Evolutionary conservation across 2,888 invertebrate species (phyloP).

Genomic region (Urechis unicinctus): DNA sequence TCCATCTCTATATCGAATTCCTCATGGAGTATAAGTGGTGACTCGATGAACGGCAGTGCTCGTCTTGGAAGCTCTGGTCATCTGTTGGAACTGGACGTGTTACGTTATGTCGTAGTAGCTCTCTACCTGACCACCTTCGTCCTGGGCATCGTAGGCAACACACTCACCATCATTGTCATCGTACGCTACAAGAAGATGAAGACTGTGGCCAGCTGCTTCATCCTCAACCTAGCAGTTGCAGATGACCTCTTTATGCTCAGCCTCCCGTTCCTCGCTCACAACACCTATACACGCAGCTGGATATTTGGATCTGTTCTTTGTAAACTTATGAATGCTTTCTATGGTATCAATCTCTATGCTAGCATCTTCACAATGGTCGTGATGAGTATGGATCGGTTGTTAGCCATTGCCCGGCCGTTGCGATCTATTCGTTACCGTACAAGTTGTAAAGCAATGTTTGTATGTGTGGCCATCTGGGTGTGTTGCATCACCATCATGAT

Average conservation of each 20-base stretch:
- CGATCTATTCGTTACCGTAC: constrained; percentile 17
- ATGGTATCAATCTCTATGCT: constrained; percentile 19
- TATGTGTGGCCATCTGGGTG: constrained; percentile 15
- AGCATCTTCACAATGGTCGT: constrained; percentile 20
- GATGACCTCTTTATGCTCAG: constrained; percentile 19
- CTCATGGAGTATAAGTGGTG: no score
- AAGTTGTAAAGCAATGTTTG: constrained; percentile 11
- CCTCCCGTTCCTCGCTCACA: constrained; percentile 17
- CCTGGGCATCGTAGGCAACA: constrained; percentile 16
- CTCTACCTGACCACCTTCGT: constrained; percentile 17
- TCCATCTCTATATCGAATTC: no score
- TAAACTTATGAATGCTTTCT: constrained; percentile 15
- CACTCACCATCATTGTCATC: constrained; percentile 17
- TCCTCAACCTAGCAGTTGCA: constrained; percentile 21
- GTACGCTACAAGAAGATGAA: constrained; percentile 14
- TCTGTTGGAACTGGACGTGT: no score
- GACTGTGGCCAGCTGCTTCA: constrained; percentile 19
- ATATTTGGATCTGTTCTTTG: constrained; percentile 16
- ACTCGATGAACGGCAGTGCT: no score
- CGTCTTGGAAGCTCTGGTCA: no score
- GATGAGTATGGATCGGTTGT: constrained; percentile 19
- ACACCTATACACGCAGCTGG: constrained; percentile 14
- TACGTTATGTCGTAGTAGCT: constrained; percentile 9
- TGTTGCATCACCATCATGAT: constrained; percentile 13
- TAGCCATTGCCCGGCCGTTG: constrained; percentile 20